phyloP scores from a whole-genome alignment of 2,113 vertebrate species.

The Neodontobutis hainanensis region DNA sequence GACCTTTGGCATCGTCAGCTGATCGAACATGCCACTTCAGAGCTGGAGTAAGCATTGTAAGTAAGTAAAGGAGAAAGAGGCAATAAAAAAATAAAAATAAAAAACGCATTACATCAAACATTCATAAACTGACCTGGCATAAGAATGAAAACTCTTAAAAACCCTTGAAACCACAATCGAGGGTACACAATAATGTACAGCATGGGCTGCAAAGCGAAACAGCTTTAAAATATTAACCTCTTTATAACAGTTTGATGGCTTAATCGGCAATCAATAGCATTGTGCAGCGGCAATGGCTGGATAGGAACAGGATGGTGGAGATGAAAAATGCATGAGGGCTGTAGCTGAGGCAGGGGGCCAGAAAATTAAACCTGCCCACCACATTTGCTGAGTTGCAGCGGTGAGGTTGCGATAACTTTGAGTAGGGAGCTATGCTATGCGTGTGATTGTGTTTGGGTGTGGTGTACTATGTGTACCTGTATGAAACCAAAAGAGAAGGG shows the following conservation, averaged over 20 bases:
- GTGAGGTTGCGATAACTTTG: slow-evolving; percentile 69
- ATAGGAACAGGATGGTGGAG: slow-evolving; percentile 65
- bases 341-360: slow-evolving; percentile 71
- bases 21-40: slow-evolving; percentile 50
- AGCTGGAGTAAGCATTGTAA: slow-evolving; percentile 42
- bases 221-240: slow-evolving; percentile 80
- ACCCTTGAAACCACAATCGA: slow-evolving; percentile 30
- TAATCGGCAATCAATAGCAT: slow-evolving; percentile 86
- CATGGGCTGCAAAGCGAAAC: slow-evolving; percentile 40
- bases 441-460: slow-evolving; percentile 23
- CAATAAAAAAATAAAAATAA: background rate
- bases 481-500: slow-evolving; percentile 62
- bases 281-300: slow-evolving; percentile 73
- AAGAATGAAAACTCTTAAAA: slow-evolving; percentile 56
- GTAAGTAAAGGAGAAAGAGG: background rate
- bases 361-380: slow-evolving; percentile 82
- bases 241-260: slow-evolving; percentile 87
- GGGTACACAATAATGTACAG: slow-evolving; percentile 45
- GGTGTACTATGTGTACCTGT: slow-evolving; percentile 56
- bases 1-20: slow-evolving; percentile 61
- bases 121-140: slow-evolving; percentile 59
- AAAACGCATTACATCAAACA: slow-evolving; percentile 60
- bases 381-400: slow-evolving; percentile 80
- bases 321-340: slow-evolving; percentile 88
- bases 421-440: slow-evolving; percentile 34